Percentiles rank a stretch among this genome's conserved stretches.
Conservation (phyloP, 2,113 vertebrate genomes). For the Python bivittatus region DNA sequence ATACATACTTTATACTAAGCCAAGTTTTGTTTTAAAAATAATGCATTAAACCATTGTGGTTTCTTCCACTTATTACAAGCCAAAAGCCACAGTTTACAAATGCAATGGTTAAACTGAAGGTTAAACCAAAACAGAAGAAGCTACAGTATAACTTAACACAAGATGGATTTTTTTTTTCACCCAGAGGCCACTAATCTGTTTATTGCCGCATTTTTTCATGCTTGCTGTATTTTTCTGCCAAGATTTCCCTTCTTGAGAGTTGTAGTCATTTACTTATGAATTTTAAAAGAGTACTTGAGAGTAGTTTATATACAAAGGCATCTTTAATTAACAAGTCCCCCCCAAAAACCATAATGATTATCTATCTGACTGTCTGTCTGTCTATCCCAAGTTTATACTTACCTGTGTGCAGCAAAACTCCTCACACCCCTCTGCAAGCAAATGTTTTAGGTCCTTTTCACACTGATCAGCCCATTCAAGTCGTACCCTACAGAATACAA, state of each 20-base stretch:
- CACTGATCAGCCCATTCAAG: constrained; percentile 27
- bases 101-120: background rate
- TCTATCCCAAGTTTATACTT: background rate
- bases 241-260: background rate
- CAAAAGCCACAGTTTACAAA: background rate
- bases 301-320: background rate
- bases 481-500: constrained; percentile 2
- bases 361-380: background rate
- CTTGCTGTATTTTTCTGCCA: background rate
- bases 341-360: no score
- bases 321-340: background rate
- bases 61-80: background rate
- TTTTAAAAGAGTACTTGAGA: background rate
- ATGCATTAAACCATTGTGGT: background rate
- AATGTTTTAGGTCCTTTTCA: background rate
- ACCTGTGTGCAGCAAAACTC: constrained; percentile 13
- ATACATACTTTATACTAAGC: background rate
- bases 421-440: background rate
- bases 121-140: background rate
- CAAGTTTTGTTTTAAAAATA: background rate
- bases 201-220: background rate
- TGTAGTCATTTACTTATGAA: background rate
- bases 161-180: no score
- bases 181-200: background rate
- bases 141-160: no score